Percentiles rank a stretch among this genome's conserved stretches.
phyloP scores from a whole-genome alignment of 2,113 vertebrate genomes.

The Tauraco erythrolophus region DNA sequence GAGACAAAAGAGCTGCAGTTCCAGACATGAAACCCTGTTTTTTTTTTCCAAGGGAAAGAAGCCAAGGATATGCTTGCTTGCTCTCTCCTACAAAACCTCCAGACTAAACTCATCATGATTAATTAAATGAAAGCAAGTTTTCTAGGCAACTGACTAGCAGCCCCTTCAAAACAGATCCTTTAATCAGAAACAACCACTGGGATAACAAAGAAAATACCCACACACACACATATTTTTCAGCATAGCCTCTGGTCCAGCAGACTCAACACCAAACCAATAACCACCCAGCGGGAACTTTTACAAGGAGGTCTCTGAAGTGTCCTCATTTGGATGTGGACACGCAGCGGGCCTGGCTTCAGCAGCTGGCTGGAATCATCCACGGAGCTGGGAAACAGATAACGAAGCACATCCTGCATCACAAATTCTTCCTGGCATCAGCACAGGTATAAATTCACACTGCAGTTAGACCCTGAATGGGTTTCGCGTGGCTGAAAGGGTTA shows the following conservation, averaged over 20 bases:
- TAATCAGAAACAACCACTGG: conserved; percentile 41
- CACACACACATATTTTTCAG: neutral
- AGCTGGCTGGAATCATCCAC: neutral
- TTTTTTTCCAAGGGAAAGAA: neutral
- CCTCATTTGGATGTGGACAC: neutral
- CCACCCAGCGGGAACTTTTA: neutral
- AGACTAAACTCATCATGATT: conserved; percentile 66
- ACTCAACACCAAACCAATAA: neutral
- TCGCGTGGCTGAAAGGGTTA: conserved; percentile 2
- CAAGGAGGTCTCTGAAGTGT: neutral
- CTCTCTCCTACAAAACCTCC: conserved; percentile 51
- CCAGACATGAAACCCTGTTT: conserved; percentile 20
- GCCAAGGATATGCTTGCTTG: conserved; percentile 35
- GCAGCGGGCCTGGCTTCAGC: neutral
- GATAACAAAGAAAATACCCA: conserved; percentile 38
- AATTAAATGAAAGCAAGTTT: conserved; percentile 63
- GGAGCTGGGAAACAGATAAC: rapidly evolving
- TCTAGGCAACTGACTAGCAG: conserved; percentile 50
- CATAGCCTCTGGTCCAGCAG: conserved; percentile 8
- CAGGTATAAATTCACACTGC: neutral
- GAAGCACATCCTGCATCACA: neutral
- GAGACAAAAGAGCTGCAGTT: conserved; percentile 69
- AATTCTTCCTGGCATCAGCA: neutral
- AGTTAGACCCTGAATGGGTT: neutral
- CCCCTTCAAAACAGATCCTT: conserved; percentile 39